Evolutionary conservation across 2,113 vertebrate species (phyloP).

Genomic region (Struthio camelus): DNA sequence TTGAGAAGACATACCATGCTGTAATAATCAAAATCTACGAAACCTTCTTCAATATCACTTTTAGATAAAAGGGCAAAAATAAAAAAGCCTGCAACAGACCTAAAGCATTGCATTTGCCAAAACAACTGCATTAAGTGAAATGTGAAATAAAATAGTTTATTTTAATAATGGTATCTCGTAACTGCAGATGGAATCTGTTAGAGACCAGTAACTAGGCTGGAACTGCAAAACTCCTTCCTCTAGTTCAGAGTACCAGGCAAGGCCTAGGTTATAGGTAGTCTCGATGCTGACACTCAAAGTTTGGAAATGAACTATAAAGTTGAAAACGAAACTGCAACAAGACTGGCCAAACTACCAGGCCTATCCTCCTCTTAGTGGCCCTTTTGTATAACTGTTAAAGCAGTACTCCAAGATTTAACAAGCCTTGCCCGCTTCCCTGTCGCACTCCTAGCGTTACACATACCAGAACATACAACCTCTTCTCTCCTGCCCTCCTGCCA

Average conservation of each 20-base stretch:
- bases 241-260: background rate
- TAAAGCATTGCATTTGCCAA: background rate
- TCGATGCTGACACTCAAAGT: background rate
- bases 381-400: background rate
- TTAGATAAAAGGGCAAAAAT: background rate
- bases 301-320: background rate
- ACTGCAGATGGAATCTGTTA: background rate
- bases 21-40: background rate
- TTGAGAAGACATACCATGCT: background rate
- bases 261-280: background rate
- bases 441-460: background rate
- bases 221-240: background rate
- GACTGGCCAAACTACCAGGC: background rate
- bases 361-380: background rate
- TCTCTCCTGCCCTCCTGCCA: background rate
- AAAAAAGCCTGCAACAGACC: background rate
- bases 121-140: background rate
- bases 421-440: background rate
- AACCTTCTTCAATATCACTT: background rate
- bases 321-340: background rate
- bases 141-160: background rate
- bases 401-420: background rate
- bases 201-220: background rate
- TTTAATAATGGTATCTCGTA: background rate
- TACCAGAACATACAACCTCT: background rate